phyloP scores from a whole-genome alignment of 2,797 vertebrate genomes.

The Myioborus melanocephalus region DNA sequence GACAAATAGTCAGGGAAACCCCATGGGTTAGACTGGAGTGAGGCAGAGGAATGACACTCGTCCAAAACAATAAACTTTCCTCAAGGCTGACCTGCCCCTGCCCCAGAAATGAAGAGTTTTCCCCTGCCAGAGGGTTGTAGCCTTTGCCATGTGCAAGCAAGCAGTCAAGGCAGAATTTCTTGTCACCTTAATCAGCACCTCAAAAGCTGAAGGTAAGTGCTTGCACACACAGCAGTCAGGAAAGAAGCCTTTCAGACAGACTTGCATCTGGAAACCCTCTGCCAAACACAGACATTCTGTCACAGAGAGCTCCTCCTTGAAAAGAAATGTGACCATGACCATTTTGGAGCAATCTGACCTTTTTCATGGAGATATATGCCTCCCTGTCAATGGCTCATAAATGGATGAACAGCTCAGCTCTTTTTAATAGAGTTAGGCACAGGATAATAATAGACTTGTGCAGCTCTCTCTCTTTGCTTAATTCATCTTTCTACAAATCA shows the following conservation, averaged over 20 bases:
- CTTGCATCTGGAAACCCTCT: background rate
- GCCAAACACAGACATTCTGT: background rate
- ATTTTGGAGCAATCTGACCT: conserved; percentile 56
- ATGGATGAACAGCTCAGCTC: conserved; percentile 75
- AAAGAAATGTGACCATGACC: conserved; percentile 39
- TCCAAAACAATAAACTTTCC: background rate
- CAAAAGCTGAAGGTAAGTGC: background rate
- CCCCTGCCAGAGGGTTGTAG: background rate
- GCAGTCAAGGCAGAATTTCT: background rate
- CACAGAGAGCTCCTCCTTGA: conserved; percentile 14
- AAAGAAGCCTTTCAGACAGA: background rate
- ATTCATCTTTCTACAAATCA: conserved; percentile 75
- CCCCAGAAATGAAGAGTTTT: background rate
- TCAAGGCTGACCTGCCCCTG: background rate
- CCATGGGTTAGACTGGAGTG: background rate
- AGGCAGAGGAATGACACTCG: background rate
- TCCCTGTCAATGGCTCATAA: conserved; percentile 70
- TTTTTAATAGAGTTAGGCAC: conserved; percentile 73
- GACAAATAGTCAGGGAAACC: background rate
- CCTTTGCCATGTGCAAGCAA: background rate
- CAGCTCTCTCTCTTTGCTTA: conserved; percentile 63
- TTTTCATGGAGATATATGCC: conserved; percentile 63
- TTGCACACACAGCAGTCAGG: background rate
- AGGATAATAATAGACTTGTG: conserved; percentile 68
- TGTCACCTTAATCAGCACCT: background rate